Base-by-base conservation (phyloP, 2,797 vertebrate species). In the Thalassophryne amazonica region DNA sequence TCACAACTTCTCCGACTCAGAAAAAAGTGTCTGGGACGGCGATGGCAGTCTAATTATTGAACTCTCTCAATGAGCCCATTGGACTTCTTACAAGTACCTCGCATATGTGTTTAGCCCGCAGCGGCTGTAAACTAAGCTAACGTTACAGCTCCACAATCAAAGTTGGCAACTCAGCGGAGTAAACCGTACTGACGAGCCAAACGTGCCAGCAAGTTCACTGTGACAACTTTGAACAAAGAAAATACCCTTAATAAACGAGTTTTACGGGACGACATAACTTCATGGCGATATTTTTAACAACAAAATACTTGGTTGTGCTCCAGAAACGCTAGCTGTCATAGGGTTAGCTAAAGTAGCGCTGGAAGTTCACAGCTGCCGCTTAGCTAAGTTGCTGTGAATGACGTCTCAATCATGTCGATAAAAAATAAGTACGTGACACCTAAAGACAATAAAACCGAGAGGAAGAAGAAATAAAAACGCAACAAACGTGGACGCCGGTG, bases 221-320 rank as follows among this genome's bases (percentile, higher is more conserved):
- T 1, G 4, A 11, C 0, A 21, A 48, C 31, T 42, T 54, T 18
- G 0, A 0, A 7, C 5, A 1, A 4, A 2, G 34, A 2, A 5
- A 2, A 1, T 14, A 16, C 2, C 10, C 14, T 6, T 14, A 0
- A 11, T 18, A 34, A 2, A 5, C 3, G 0, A 10, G 18, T 41
- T 58, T 32, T 43, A 15, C 0, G 0, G 4, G 1, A 1, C 16
- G n/a, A 4, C 9, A 1, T 3, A 31, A 62, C 37, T 72, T 69
- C 17, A 64, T 55, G 5, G 40, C 36, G 60, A 51, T 51, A 11
- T 8, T 15, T 38, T 62, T 58, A n/a, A 22, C 49, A 63, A 41
- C 23, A 40, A 74, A 75, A 70, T 77, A 86, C 74, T 82, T 82
- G 82, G 83, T 76, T 64, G 78, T 82, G n/a, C 49, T 79, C 18